phyloP scores from a whole-genome alignment of 1,140 invertebrate genomes.

The Trichoplusia ni region DNA sequence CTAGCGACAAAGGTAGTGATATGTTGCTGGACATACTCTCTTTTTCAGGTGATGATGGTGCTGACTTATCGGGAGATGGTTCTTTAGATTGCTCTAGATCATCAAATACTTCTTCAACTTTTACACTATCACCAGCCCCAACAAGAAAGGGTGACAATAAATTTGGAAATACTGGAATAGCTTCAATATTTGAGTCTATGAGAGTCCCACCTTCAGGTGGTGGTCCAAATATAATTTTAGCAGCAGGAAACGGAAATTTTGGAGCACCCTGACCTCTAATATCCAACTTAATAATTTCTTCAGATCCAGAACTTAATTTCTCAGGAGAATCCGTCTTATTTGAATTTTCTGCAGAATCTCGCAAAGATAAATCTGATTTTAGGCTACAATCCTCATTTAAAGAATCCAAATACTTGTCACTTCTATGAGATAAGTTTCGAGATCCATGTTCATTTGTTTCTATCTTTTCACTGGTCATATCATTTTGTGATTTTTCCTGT shows the following conservation, averaged over 20 bases:
- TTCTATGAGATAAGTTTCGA: slow-evolving; percentile 52
- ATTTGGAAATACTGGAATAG: slow-evolving; percentile 62
- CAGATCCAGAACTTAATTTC: slow-evolving; percentile 63
- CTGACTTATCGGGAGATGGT: slow-evolving; percentile 35
- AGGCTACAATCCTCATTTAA: slow-evolving; percentile 58
- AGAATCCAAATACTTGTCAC: slow-evolving; percentile 65
- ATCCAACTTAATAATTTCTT: slow-evolving; percentile 78
- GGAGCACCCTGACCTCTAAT: slow-evolving; percentile 72
- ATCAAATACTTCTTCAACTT: slow-evolving; percentile 64
- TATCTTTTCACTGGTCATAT: not conserved
- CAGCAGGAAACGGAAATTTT: slow-evolving; percentile 59
- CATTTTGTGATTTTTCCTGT: slow-evolving; percentile 46
- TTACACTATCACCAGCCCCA: slow-evolving; percentile 52
- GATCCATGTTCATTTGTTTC: slow-evolving; percentile 27
- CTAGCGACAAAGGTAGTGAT: slow-evolving; percentile 10
- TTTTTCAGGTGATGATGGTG: slow-evolving; percentile 34
- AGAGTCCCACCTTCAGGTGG: slow-evolving; percentile 61
- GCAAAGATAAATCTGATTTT: slow-evolving; percentile 39
- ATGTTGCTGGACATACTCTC: slow-evolving; percentile 23
- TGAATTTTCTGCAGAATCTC: slow-evolving; percentile 29
- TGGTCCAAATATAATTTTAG: slow-evolving; percentile 75
- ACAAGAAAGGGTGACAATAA: slow-evolving; percentile 68
- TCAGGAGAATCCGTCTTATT: slow-evolving; percentile 41
- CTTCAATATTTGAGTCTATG: slow-evolving; percentile 51
- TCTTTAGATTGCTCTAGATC: slow-evolving; percentile 42